Base-by-base conservation (phyloP, 92 coral and sea anemone genomes). In the Siderastrea radians region DNA sequence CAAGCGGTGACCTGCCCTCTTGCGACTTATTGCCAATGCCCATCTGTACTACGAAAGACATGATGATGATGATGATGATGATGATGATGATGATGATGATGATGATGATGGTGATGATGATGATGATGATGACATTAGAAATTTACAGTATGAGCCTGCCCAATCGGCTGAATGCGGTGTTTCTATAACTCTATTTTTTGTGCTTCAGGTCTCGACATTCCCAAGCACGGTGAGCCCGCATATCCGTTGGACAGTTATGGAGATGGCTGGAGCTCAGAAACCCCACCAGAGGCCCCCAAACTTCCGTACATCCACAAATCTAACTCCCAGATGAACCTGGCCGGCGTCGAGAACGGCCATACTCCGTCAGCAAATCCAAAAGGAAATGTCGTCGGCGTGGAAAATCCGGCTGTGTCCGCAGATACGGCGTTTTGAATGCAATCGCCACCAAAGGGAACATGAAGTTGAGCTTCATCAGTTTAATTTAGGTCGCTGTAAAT, bases 161-260 rank as follows among this genome's bases (percentile, higher is more conserved):
- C 10, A 14, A 0, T 15, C 0, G 46, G 1, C 6, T 15, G 9
- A 74, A 19, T n/a, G 19, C 15, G 7, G 53, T 19, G 59, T 15
- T 55, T 52, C 7, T n/a, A 1, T 50, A 19, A 66, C 19, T 59
- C 48, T 68, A 6, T 66, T 66, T 54, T 19, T 19, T 53, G 44
- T 62, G 19, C 50, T 52, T 43, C 58, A 96, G 99, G 99, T n/a
- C 92, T 96, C 43, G 99, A 96, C 59, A 93, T 96, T 45, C 96
- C 98, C 7, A 96, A 94, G 89, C 99, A 96, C 17, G 99, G 99
- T 54, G 99, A 96, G 84, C 98, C 99, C 44, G 99, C 99, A 1
- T 96, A 96, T 67, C 99, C 99, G 19, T 67, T 77, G 70, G 90
- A 91, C 50, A 96, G 99, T 89, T 96, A 96, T 52, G 99, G 99